Base-by-base conservation (phyloP, 2,113 vertebrate genomes). In the Panthera uncia region DNA sequence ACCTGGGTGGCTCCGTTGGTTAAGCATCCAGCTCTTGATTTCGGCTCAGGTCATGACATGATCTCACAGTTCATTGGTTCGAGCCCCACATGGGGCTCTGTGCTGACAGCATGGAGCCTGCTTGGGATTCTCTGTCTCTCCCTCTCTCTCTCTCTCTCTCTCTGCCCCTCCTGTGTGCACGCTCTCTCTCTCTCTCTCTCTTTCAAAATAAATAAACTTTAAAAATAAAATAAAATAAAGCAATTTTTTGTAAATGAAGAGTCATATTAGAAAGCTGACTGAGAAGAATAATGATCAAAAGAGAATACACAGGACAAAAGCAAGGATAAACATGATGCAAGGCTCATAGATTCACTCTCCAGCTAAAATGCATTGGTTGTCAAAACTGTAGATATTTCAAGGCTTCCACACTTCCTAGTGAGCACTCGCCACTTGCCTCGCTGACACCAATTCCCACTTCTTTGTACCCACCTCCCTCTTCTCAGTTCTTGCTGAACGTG, bases 401-500 rank as follows among this genome's bases (percentile, higher is more conserved):
- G 25, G 19, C 16, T 25, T 31, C 33, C 0, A 29, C 65, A 45
- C 23, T 65, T 27, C 4, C n/a, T 6, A 33, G 8, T 13, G 19
- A 38, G 55, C 45, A n/a, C 0, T 27, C 33, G 6, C 21, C 36
- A 1, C 2, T 4, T 7, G 61, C 12, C 50, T 33, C 16, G 12
- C n/a, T 41, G 41, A 81, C 8, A 19, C 18, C 48, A 5, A 1
- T 5, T 15, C 33, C 16, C 25, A 66, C 4, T 4, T n/a, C 45
- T 74, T 48, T 6, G 38, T 7, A 19, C 1, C 21, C 48, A 23
- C 0, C 13, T 78, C 18, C 50, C 1, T 33, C 0, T 21, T 83
- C n/a, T 45, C 91, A 15, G 1, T 11, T 31, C n/a, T 7, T 1
- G 48, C 71, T 18, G 0, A 21, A 4, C 4, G 7, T 31, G 29